A percentile compares a stretch with the other conserved stretches of the same genome.
phyloP scores from a whole-genome alignment of 2,797 vertebrate species.

The Thripadectes ignobilis region DNA sequence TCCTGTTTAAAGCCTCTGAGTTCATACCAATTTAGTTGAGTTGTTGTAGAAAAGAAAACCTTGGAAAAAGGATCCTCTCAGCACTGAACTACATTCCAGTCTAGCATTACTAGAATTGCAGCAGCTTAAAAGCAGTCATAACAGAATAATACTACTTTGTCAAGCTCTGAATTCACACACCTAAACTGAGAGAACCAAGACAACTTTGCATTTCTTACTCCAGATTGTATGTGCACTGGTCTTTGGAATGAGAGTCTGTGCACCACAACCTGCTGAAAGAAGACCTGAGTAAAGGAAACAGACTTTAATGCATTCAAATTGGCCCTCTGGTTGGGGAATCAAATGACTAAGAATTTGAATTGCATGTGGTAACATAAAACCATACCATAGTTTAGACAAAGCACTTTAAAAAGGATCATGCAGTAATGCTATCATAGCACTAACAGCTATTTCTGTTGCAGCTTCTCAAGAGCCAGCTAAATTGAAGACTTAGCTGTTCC shows the following conservation, averaged over 20 bases:
- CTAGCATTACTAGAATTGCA: not conserved
- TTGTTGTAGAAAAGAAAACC: not conserved
- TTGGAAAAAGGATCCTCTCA: not conserved
- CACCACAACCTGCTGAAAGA: not conserved
- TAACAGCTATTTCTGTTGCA: not conserved
- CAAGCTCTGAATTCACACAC: not conserved
- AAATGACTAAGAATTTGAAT: not conserved
- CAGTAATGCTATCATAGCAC: not conserved
- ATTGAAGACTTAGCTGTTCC: not conserved
- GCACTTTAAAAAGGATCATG: not conserved
- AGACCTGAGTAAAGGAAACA: not conserved
- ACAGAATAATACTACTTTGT: not conserved
- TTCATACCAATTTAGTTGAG: not conserved
- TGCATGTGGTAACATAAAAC: not conserved
- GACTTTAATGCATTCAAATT: not conserved
- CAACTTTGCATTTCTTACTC: not conserved
- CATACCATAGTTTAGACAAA: not conserved
- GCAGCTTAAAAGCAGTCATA: not conserved
- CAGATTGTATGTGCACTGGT: accelerated
- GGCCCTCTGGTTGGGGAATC: accelerated
- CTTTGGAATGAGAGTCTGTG: not conserved
- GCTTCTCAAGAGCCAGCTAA: not conserved
- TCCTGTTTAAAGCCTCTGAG: not conserved
- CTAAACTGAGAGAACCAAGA: not conserved
- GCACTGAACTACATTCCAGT: not conserved